Conservation (phyloP, 1,140 invertebrate species). For the Dolichoris vasculosae region DNA sequence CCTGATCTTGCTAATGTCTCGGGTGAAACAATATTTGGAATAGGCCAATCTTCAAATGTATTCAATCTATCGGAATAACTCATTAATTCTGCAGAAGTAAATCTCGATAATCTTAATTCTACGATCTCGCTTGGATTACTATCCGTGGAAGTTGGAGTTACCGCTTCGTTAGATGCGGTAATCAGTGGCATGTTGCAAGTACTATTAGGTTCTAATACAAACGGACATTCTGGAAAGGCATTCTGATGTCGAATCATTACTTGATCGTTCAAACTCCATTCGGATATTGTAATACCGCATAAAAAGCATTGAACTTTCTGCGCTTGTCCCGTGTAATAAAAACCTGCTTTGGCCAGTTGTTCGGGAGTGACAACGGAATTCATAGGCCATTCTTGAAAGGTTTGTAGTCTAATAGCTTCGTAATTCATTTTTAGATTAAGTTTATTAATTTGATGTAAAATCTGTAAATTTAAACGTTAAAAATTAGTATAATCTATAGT, state of each 20-base stretch:
- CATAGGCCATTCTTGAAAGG: constrained; percentile 83
- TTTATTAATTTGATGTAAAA: neutral
- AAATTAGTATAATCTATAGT: neutral
- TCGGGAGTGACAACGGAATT: constrained; percentile 79
- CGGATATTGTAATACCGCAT: constrained; percentile 81
- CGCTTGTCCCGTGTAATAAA: constrained; percentile 83
- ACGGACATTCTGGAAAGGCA: constrained; percentile 81
- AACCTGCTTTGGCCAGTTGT: constrained; percentile 86
- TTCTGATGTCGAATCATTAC: constrained; percentile 79
- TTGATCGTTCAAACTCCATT: constrained; percentile 86
- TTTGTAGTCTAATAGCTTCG: constrained; percentile 81
- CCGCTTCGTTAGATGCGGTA: constrained; percentile 26
- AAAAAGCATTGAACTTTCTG: constrained; percentile 85
- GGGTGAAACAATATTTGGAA: constrained; percentile 77
- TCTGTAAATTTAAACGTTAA: constrained; percentile 27
- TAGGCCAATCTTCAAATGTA: constrained; percentile 81
- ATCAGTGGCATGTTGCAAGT: constrained; percentile 81
- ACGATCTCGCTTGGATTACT: neutral
- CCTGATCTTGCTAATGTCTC: constrained; percentile 86
- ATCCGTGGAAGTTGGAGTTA: constrained; percentile 10
- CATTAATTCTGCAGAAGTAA: neutral
- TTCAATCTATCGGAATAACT: constrained; percentile 70
- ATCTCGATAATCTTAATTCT: neutral
- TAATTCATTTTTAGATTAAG: constrained; percentile 76
- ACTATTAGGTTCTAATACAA: constrained; percentile 78